These are phyloP conservation scores for Hylia prasina DNA, from an alignment of 2,113 vertebrate species.

Conservation along the genomic window DNA sequence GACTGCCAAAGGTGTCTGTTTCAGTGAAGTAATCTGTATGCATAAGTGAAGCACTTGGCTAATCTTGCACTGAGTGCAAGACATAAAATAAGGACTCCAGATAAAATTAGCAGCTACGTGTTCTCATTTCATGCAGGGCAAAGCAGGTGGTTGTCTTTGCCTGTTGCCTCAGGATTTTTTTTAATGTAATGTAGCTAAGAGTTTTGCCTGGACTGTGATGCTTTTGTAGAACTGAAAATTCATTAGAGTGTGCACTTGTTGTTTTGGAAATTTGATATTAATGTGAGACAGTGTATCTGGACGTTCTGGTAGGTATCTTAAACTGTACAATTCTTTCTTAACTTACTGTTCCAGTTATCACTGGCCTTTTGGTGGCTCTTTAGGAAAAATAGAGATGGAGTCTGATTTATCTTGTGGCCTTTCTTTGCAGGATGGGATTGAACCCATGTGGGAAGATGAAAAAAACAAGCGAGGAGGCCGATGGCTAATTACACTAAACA, in stretches of 20 bases:
- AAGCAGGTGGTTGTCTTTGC: not conserved
- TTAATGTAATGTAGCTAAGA: not conserved
- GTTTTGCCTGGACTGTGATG: not conserved
- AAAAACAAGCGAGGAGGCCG: constrained; percentile 91
- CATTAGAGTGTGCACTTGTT: not conserved
- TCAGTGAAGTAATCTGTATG: not conserved
- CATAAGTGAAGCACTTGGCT: not conserved
- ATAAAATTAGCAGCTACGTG: not conserved
- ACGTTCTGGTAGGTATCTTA: not conserved
- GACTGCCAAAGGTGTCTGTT: not conserved
- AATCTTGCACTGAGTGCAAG: not conserved
- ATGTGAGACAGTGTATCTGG: not conserved
- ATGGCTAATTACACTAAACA: constrained; percentile 95
- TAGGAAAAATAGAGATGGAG: not conserved
- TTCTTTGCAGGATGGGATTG: constrained; percentile 88
- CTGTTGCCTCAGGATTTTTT: not conserved
- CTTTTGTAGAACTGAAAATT: not conserved
- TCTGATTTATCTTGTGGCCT: not conserved
- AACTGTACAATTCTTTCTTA: not conserved
- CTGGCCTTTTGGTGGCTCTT: not conserved
- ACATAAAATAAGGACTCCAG: not conserved
- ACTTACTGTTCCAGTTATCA: not conserved
- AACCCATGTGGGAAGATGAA: constrained; percentile 99
- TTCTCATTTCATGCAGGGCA: not conserved
- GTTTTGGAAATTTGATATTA: not conserved